Percentiles rank a stretch among this genome's conserved stretches.
Evolutionary conservation across 2,113 vertebrate species (phyloP).

Genomic region (Gorsachius goisagi): DNA sequence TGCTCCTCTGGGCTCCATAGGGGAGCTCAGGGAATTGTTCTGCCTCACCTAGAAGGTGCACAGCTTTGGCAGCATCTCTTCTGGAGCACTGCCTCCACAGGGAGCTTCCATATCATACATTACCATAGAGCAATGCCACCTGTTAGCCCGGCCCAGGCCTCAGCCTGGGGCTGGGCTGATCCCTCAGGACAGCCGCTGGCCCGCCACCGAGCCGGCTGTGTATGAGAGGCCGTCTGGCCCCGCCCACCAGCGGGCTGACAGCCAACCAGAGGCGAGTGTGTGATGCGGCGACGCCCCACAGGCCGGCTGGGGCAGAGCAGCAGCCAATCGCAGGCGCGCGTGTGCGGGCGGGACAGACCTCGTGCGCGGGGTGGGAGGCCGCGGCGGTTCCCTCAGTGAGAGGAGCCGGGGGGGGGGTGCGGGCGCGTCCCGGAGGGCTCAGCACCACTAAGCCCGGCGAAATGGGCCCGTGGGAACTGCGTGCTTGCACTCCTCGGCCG

Average conservation of each 20-base stretch:
- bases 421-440: accelerated
- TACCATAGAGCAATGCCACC: accelerated
- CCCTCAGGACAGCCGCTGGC: accelerated
- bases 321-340: background rate
- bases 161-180: accelerated
- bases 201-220: accelerated
- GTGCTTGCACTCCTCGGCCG: accelerated
- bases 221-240: background rate
- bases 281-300: accelerated
- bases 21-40: background rate
- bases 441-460: background rate
- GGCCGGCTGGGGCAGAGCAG: background rate
- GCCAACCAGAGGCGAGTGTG: background rate
- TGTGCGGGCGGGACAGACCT: too few relatives aligned
- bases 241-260: background rate
- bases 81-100: background rate
- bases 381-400: background rate
- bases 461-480: accelerated
- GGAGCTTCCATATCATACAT: accelerated
- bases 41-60: accelerated
- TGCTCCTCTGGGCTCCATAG: background rate
- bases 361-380: accelerated
- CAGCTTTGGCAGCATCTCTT: background rate
- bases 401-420: accelerated
- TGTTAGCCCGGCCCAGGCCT: too few relatives aligned